These are phyloP conservation scores for Microctonus brassicae DNA, from an alignment of 2,888 invertebrate genomes.

Conservation along the genomic window DNA sequence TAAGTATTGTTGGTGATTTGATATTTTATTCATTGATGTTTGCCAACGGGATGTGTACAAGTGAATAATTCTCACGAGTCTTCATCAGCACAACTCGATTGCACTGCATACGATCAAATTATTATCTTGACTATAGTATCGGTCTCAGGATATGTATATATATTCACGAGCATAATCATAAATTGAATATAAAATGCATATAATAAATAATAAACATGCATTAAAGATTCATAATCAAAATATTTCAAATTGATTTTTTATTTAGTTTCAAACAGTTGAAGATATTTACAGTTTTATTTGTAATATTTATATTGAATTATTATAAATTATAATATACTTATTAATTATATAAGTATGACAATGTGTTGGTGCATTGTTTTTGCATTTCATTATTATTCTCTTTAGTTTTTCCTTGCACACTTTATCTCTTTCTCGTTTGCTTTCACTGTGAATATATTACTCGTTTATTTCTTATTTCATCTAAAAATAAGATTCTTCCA, in stretches of 20 bases:
- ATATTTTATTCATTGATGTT: slow-evolving; percentile 1
- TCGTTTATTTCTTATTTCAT: slow-evolving; percentile 38
- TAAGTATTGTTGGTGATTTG: not conserved
- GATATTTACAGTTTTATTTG: too few relatives aligned
- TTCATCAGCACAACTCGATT: not conserved
- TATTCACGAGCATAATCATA: too few relatives aligned
- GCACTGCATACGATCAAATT: slow-evolving; percentile 33
- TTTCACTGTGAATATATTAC: slow-evolving; percentile 37
- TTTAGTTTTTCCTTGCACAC: not conserved
- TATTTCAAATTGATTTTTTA: too few relatives aligned
- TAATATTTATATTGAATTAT: too few relatives aligned
- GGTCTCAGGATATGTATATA: not conserved
- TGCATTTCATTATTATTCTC: not conserved
- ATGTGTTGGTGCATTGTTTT: not conserved
- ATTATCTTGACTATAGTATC: slow-evolving; percentile 16
- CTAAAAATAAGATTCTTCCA: slow-evolving; percentile 46
- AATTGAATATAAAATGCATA: not conserved
- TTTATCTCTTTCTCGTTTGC: not conserved
- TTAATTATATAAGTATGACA: not conserved
- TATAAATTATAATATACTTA: too few relatives aligned
- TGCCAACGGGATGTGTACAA: not conserved
- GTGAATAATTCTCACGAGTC: slow-evolving; percentile 32
- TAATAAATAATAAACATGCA: too few relatives aligned
- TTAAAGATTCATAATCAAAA: too few relatives aligned
- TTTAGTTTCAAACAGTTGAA: too few relatives aligned